Base-by-base conservation (phyloP, 2,797 vertebrate species). In the Leontopithecus rosalia region DNA sequence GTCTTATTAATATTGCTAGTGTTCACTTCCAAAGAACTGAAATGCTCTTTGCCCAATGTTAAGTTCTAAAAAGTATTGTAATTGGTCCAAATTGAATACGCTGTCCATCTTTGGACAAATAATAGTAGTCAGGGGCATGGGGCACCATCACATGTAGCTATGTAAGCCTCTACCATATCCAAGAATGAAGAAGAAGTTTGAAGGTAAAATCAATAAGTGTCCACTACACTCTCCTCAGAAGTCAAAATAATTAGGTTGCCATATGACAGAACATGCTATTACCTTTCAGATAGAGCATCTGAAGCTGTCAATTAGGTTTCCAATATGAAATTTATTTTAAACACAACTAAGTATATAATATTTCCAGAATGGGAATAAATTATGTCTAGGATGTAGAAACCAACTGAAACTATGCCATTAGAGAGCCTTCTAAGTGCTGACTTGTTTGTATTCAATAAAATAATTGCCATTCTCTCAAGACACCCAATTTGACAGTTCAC, bases 381-480 rank as follows among this genome's bases (percentile, higher is more conserved):
- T 70, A 92, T 64, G 39, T 11, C 48, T 70, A 94, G 39, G 12
- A 8, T 79, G 2, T 22, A 86, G 55, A 94, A 84, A 91, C 30
- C 22, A 92, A 82, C 96, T 95, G 95, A 67, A 94, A 92, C 22
- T 50, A 41, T 88, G 43, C 75, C 43, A 73, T 77, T 52, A 86
- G 41, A 75, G 76, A 86, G 79, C n/a, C 52, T 80, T 58, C 83
- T 83, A 73, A 50, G 33, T 50, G 50, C 75, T 92, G 58, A 86
- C 73, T 72, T 91, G 57, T 82, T 96, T 84, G 52, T 61, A 67
- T 79, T 92, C 75, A 81, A 46, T 91, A 82, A 93, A 93, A 93
- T 94, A 97, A 95, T 80, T 91, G 92, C 28, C 80, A 84, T 83
- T 96, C 95, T 97, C 90, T 96, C 81, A 86, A 88, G 94, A 88